These are phyloP conservation scores for Reticulitermes lucifugus DNA, from an alignment of 2,888 invertebrate species.

Conservation along the genomic window DNA sequence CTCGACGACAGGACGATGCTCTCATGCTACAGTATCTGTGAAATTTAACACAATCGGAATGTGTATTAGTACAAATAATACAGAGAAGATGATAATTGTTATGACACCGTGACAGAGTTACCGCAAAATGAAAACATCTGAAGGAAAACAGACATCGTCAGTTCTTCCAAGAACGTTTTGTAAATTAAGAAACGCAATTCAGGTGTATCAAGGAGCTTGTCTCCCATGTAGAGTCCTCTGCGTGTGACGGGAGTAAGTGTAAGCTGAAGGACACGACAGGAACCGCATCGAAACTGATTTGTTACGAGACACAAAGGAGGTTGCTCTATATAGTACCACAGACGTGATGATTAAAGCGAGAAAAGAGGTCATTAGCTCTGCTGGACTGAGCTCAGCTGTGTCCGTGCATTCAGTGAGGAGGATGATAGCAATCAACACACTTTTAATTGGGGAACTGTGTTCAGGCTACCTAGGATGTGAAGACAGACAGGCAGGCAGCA, in stretches of 20 bases:
- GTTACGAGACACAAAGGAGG: not conserved
- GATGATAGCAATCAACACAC: slow-evolving; percentile 1
- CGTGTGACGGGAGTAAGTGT: not conserved
- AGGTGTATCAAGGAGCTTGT: not conserved
- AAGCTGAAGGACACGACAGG: not conserved
- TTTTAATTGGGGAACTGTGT: not conserved
- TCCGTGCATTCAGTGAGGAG: not conserved
- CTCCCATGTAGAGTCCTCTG: not conserved
- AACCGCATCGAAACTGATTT: not conserved
- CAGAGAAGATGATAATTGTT: too few relatives aligned
- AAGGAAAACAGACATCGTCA: too few relatives aligned
- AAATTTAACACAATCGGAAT: too few relatives aligned
- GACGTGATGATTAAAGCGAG: not conserved
- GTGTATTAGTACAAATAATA: too few relatives aligned
- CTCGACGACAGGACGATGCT: too few relatives aligned
- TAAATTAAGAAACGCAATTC: not conserved
- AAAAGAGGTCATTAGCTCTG: not conserved
- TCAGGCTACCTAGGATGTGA: too few relatives aligned
- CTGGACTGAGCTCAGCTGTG: not conserved
- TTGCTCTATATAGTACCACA: not conserved
- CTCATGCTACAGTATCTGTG: too few relatives aligned
- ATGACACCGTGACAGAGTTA: too few relatives aligned
- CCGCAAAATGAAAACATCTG: too few relatives aligned
- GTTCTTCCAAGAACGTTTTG: too few relatives aligned
- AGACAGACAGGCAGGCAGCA: too few relatives aligned